Evolutionary conservation across 92 coral and sea anemone species (phyloP).

Genomic region (Epizoanthus rinbou): DNA sequence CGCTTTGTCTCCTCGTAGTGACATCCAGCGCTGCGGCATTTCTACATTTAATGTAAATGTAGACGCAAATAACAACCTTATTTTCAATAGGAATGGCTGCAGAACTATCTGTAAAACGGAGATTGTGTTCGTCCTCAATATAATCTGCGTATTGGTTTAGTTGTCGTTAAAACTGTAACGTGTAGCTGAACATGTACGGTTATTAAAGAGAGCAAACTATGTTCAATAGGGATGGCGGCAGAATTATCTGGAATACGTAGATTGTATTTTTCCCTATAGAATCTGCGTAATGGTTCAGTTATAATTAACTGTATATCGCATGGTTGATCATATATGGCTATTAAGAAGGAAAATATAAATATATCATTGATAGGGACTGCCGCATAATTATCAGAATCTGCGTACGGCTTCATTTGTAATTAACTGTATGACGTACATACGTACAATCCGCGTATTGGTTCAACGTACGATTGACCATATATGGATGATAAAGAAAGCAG

Average conservation of each 20-base stretch:
- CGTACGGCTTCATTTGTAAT: too few relatives aligned
- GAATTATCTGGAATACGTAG: neutral
- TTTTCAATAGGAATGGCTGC: neutral
- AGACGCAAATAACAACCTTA: neutral
- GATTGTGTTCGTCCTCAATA: conserved; percentile 1
- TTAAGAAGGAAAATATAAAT: too few relatives aligned
- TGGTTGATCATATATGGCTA: too few relatives aligned
- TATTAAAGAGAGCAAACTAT: neutral
- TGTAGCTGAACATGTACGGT: neutral
- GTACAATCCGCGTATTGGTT: too few relatives aligned
- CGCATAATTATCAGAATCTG: too few relatives aligned
- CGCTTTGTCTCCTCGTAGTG: too few relatives aligned
- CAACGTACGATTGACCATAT: neutral
- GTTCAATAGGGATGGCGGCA: conserved; percentile 10
- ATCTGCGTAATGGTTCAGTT: conserved; percentile 11
- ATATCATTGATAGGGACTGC: too few relatives aligned
- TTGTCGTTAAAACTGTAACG: conserved; percentile 10
- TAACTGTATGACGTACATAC: too few relatives aligned
- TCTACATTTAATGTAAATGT: too few relatives aligned
- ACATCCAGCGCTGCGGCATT: too few relatives aligned
- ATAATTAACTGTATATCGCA: too few relatives aligned
- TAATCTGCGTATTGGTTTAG: conserved; percentile 13
- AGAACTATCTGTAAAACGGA: neutral
- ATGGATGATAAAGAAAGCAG: neutral
- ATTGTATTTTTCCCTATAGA: neutral